phyloP scores from a whole-genome alignment of 1,140 invertebrate species.

The Ptiloglossa arizonensis region DNA sequence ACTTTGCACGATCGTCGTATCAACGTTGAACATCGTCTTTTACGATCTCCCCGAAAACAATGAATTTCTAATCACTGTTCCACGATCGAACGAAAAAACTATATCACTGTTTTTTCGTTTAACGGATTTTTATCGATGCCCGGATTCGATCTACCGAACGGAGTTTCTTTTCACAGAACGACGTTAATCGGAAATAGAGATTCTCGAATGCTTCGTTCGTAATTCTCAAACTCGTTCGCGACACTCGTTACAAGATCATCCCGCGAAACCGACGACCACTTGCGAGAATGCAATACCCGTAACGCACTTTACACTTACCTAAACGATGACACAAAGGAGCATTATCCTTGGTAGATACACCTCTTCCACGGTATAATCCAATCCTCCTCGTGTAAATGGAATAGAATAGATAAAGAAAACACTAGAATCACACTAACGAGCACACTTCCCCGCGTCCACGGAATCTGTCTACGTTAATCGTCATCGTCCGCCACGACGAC shows the following conservation, averaged over 20 bases:
- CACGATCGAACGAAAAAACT: not conserved
- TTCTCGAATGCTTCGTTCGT: not conserved
- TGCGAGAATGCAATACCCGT: not conserved
- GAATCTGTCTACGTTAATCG: slow-evolving; percentile 52
- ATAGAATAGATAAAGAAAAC: slow-evolving; percentile 20
- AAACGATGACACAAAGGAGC: slow-evolving; percentile 18
- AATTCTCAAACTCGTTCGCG: not conserved
- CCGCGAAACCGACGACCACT: slow-evolving; percentile 12
- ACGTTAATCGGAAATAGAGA: too few relatives aligned
- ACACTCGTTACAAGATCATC: not conserved
- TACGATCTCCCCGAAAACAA: not conserved
- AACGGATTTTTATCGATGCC: not conserved
- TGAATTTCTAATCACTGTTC: not conserved
- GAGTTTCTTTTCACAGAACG: not conserved
- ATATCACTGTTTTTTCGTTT: not conserved
- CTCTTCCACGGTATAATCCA: slow-evolving; percentile 55
- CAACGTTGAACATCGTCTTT: too few relatives aligned
- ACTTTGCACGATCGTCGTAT: too few relatives aligned
- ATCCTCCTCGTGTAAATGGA: slow-evolving; percentile 28
- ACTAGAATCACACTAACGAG: slow-evolving; percentile 58
- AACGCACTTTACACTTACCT: slow-evolving; percentile 48
- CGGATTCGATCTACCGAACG: not conserved
- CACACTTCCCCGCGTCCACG: slow-evolving; percentile 55
- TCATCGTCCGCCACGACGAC: slow-evolving; percentile 62
- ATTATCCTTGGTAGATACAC: slow-evolving; percentile 52